phyloP scores from a whole-genome alignment of 2,797 vertebrate species.

The Gouania willdenowi region DNA sequence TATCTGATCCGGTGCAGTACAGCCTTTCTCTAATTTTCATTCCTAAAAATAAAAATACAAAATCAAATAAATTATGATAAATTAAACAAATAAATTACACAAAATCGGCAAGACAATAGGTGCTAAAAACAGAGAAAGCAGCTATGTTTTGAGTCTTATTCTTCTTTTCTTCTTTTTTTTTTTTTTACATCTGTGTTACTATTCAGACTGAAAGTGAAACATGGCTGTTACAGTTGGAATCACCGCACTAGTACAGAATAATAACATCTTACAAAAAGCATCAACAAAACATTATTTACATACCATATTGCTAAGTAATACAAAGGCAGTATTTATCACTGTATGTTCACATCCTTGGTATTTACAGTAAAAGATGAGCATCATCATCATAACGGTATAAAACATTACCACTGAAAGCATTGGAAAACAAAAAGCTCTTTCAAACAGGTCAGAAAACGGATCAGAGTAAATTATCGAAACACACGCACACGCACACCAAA shows the following conservation, averaged over 20 bases:
- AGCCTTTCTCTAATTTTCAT: conserved; percentile 83
- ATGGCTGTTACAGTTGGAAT: conserved; percentile 86
- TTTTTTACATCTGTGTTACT: conserved; percentile 54
- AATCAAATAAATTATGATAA: conserved; percentile 99
- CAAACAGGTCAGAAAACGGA: conserved; percentile 72
- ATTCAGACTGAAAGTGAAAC: conserved; percentile 60
- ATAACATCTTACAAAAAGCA: conserved; percentile 92
- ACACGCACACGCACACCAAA: conserved; percentile 32
- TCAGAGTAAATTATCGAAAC: conserved; percentile 59
- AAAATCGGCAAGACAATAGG: conserved; percentile 94
- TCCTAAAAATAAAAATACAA: conserved; percentile 84
- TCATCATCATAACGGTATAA: conserved; percentile 60
- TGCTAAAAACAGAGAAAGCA: conserved; percentile 78
- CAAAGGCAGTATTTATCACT: conserved; percentile 96
- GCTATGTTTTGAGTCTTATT: conserved; percentile 53
- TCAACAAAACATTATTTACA: conserved; percentile 94
- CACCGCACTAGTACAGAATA: conserved; percentile 90
- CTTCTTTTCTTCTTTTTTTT: no score
- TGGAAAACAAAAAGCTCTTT: conserved; percentile 63
- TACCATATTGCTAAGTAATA: conserved; percentile 99
- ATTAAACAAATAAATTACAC: conserved; percentile 99
- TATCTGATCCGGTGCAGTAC: conserved; percentile 92
- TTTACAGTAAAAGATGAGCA: conserved; percentile 85
- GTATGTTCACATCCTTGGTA: conserved; percentile 76
- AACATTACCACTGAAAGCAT: conserved; percentile 50